Percentiles rank a stretch among this genome's conserved stretches.
Evolutionary conservation across 1,140 invertebrate species (phyloP).

Genomic region (Doryteuthis pealeii): DNA sequence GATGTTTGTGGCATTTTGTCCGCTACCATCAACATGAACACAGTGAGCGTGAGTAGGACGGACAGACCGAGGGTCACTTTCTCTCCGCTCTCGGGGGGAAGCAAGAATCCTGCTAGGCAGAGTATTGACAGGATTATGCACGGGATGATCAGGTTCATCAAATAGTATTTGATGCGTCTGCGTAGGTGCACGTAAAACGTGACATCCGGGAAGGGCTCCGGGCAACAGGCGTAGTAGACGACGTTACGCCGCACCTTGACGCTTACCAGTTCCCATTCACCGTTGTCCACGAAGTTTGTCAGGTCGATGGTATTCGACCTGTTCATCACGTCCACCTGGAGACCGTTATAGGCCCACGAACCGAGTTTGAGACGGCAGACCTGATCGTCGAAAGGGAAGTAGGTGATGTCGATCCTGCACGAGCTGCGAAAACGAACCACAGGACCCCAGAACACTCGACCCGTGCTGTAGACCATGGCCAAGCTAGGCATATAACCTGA

Average conservation of each 20-base stretch:
- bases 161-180: conserved; percentile 59
- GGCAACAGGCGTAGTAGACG: conserved; percentile 72
- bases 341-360: conserved; percentile 67
- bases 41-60: conserved; percentile 66
- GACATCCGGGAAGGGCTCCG: conserved; percentile 58
- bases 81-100: conserved; percentile 67
- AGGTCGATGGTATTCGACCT: conserved; percentile 65
- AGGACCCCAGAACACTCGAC: conserved; percentile 55
- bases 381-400: conserved; percentile 99
- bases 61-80: conserved; percentile 68
- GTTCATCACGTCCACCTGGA: conserved; percentile 73
- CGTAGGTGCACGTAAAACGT: conserved; percentile 60
- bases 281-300: conserved; percentile 53
- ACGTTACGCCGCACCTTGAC: conserved; percentile 64
- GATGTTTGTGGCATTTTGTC: conserved; percentile 68
- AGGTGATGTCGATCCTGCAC: conserved; percentile 96
- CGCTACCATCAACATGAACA: conserved; percentile 67
- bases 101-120: conserved; percentile 65
- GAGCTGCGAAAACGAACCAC: conserved; percentile 59
- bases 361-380: conserved; percentile 80
- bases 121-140: conserved; percentile 66
- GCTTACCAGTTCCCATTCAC: conserved; percentile 49
- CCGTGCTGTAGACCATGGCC: conserved; percentile 50
- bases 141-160: conserved; percentile 67
- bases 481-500: conserved; percentile 63